These are phyloP conservation scores for Ochropleura plecta DNA, from an alignment of 2,888 invertebrate species.

Conservation along the genomic window DNA sequence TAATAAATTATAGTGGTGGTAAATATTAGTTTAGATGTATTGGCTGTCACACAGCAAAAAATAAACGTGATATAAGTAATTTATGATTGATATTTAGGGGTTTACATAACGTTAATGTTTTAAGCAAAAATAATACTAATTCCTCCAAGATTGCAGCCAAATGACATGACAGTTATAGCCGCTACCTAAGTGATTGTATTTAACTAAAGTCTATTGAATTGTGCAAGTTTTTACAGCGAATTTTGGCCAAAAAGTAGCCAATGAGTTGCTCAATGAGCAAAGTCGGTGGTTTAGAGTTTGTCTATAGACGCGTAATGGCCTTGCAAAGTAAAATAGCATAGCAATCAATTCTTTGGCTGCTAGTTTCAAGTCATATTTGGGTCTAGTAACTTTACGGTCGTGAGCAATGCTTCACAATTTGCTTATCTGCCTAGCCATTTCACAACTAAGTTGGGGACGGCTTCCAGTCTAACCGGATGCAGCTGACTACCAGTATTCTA, in stretches of 20 bases:
- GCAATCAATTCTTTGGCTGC: background rate
- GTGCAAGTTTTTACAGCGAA: background rate
- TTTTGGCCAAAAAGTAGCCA: background rate
- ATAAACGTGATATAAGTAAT: conserved; percentile 43
- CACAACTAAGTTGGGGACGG: too few relatives aligned
- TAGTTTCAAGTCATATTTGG: conserved; percentile 1
- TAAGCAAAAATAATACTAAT: background rate
- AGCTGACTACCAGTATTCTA: too few relatives aligned
- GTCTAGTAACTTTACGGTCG: too few relatives aligned
- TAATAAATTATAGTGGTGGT: conserved; percentile 26
- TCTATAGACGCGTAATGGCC: background rate
- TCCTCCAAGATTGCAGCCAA: background rate
- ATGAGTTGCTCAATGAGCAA: conserved; percentile 13
- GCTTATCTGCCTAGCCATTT: background rate
- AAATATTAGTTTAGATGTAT: conserved; percentile 21
- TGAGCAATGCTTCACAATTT: background rate
- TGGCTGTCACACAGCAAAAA: conserved; percentile 41
- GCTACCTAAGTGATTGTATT: background rate
- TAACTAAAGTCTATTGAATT: background rate
- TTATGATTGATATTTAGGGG: conserved; percentile 6
- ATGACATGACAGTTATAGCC: background rate
- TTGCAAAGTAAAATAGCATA: background rate
- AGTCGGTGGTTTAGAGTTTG: conserved; percentile 18
- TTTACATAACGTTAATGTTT: conserved; percentile 2
- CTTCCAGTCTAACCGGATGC: too few relatives aligned